These are phyloP conservation scores for Cecidostiba fungosa DNA, from an alignment of 2,888 invertebrate genomes.

Conservation along the genomic window DNA sequence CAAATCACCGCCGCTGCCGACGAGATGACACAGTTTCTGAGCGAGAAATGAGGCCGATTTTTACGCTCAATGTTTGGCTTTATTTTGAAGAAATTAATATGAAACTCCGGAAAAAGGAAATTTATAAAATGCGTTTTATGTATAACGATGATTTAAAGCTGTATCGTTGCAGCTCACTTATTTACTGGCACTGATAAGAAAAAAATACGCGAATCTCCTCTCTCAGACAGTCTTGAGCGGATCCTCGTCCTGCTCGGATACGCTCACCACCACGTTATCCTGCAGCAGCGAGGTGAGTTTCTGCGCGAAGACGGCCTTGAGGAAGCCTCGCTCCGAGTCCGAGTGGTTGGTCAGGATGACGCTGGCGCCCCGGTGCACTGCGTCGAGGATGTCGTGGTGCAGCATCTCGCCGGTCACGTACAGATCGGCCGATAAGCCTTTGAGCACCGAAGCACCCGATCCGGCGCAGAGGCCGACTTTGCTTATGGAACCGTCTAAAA, in stretches of 20 bases:
- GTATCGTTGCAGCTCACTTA: slow-evolving; percentile 4
- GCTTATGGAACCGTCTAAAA: slow-evolving; percentile 81
- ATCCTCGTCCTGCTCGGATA: slow-evolving; percentile 89
- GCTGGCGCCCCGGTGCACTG: slow-evolving; percentile 87
- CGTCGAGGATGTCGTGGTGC: slow-evolving; percentile 96
- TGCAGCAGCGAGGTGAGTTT: slow-evolving; percentile 79
- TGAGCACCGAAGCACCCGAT: slow-evolving; percentile 90
- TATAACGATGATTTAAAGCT: background rate
- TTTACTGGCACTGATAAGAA: slow-evolving; percentile 6
- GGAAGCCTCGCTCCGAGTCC: slow-evolving; percentile 95
- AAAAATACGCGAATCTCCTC: background rate
- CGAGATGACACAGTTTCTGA: slow-evolving; percentile 1
- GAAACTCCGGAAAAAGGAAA: background rate
- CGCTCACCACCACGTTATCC: slow-evolving; percentile 83
- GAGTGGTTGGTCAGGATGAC: slow-evolving; percentile 96
- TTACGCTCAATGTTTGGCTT: background rate
- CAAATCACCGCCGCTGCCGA: background rate
- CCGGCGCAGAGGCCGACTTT: slow-evolving; percentile 94
- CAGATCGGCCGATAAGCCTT: slow-evolving; percentile 87
- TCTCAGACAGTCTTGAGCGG: slow-evolving; percentile 87
- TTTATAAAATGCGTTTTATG: background rate
- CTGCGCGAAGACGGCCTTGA: slow-evolving; percentile 83
- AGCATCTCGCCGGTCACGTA: slow-evolving; percentile 96
- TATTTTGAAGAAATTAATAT: background rate
- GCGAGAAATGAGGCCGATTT: background rate